phyloP scores from a whole-genome alignment of 2,797 vertebrate species.

The Sphenodon punctatus region DNA sequence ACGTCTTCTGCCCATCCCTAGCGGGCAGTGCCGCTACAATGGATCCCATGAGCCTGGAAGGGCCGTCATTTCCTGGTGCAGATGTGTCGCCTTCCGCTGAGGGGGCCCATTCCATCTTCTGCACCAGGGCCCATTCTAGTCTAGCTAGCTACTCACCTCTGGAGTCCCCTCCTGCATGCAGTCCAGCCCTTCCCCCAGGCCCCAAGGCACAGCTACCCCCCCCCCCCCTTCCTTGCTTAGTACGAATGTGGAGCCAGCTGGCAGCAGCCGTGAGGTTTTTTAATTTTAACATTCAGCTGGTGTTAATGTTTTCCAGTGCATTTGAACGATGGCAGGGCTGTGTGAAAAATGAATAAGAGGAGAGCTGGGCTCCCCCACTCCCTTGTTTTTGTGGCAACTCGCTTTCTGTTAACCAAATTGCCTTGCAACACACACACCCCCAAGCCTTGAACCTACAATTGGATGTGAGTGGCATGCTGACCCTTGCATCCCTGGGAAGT shows the following conservation, averaged over 20 bases:
- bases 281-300: slow-evolving; percentile 9
- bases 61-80: too few relatives aligned
- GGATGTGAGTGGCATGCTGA: neutral
- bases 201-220: neutral
- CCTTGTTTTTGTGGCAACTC: neutral
- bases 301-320: slow-evolving; percentile 5
- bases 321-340: slow-evolving; percentile 7
- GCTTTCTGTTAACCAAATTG: slow-evolving; percentile 49
- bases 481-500: neutral
- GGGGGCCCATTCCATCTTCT: too few relatives aligned
- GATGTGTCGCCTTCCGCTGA: too few relatives aligned
- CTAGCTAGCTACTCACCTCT: too few relatives aligned
- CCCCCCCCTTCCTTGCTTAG: slow-evolving; percentile 12
- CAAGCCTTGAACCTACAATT: neutral
- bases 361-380: slow-evolving; percentile 24
- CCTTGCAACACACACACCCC: slow-evolving; percentile 27
- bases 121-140: too few relatives aligned
- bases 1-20: too few relatives aligned
- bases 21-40: too few relatives aligned
- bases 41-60: too few relatives aligned
- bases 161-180: neutral
- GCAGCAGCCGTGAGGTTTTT: slow-evolving; percentile 30
- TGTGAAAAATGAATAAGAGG: neutral
- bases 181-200: neutral
- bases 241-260: slow-evolving; percentile 32